Percentiles rank a stretch among this genome's conserved stretches.
Conservation (phyloP, 2,888 invertebrate species). For the Tricholauxania praeusta region DNA sequence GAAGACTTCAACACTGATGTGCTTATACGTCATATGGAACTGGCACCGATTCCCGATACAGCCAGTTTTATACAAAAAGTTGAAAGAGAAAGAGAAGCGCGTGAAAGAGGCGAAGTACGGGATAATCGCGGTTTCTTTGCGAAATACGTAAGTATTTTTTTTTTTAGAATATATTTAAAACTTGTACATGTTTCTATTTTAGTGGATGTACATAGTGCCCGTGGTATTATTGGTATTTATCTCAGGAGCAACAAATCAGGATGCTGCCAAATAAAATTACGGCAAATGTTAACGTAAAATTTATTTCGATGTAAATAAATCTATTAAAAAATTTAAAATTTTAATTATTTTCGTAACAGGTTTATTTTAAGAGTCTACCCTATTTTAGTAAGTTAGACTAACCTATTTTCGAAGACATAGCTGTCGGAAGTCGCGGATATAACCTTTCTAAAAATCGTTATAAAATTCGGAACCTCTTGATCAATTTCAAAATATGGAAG, state of each 20-base stretch:
- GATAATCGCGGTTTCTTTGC: slow-evolving; percentile 96
- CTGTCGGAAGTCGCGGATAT: no score
- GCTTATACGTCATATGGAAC: slow-evolving; percentile 82
- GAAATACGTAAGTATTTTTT: slow-evolving; percentile 88
- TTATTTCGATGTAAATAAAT: no score
- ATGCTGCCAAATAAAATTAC: slow-evolving; percentile 66
- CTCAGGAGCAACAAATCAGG: slow-evolving; percentile 88
- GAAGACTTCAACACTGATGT: slow-evolving; percentile 81
- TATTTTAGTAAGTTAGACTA: no score
- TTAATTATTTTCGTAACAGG: no score
- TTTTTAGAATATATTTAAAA: background rate
- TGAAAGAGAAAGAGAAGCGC: slow-evolving; percentile 89
- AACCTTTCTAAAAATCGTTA: no score
- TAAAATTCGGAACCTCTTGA: no score
- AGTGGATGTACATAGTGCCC: slow-evolving; percentile 99
- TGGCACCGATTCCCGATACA: slow-evolving; percentile 94
- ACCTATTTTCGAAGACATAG: no score
- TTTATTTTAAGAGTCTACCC: no score
- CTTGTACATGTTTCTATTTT: slow-evolving; percentile 66
- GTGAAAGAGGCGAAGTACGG: slow-evolving; percentile 89
- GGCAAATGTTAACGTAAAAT: no score
- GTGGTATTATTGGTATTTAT: slow-evolving; percentile 90
- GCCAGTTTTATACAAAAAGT: slow-evolving; percentile 93
- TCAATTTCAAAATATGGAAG: no score
- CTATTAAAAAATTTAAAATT: no score